These are phyloP conservation scores for Myiozetetes cayanensis DNA, from an alignment of 2,113 vertebrate genomes.

Conservation along the genomic window DNA sequence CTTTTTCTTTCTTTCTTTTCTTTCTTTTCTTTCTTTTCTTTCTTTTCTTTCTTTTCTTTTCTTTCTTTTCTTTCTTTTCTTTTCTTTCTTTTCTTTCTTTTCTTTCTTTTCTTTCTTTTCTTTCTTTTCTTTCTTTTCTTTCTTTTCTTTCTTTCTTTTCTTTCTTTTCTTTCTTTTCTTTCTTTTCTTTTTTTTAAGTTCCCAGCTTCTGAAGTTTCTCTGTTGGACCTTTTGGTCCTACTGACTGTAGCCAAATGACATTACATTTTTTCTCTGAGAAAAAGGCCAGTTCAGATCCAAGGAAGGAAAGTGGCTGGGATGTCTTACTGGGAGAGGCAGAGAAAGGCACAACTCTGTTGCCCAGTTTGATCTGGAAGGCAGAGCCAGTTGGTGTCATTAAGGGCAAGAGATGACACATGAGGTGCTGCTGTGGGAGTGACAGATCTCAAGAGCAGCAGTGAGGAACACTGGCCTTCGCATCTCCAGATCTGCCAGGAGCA, in stretches of 20 bases:
- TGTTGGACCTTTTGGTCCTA: not conserved
- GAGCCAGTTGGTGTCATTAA: not conserved
- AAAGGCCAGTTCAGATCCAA: not conserved
- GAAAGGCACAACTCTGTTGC: not conserved
- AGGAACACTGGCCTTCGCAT: not conserved
- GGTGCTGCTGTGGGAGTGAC: not conserved
- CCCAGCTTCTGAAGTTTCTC: not conserved
- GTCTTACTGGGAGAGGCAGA: not conserved
- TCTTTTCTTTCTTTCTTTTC: not conserved
- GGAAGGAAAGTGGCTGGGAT: not conserved
- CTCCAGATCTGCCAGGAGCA: not conserved
- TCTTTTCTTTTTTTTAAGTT: not conserved
- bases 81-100: no score
- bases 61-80: no score
- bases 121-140: no score
- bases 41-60: no score
- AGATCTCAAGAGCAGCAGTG: accelerated
- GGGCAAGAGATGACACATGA: not conserved
- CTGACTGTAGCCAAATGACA: not conserved
- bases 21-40: no score
- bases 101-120: no score
- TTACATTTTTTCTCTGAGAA: not conserved
- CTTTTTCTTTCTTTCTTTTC: not conserved
- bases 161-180: no score
- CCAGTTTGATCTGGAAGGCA: not conserved